Evolutionary conservation across 35 echinoderm and acorn worm genomes (phyloP), one percentile per base, ranked within the genome.

Genomic region (Heliocidaris erythrogramma): DNA sequence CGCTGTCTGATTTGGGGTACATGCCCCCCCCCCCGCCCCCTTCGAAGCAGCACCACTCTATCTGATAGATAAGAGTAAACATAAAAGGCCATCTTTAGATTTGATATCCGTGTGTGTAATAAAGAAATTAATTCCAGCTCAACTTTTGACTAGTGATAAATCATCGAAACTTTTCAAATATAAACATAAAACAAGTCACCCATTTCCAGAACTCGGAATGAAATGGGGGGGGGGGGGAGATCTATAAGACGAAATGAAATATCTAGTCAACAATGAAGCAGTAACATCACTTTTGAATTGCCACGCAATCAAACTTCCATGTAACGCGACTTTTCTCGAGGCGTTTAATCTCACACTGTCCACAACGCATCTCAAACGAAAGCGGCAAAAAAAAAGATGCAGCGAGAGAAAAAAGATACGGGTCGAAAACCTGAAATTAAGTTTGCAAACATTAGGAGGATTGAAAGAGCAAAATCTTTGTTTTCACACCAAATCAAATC

Each of bases 381-480:
- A 21, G 65, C 65, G 65, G 17, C 18, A n/a, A 24, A 71, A n/a
- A 21, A 78, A 21, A 69, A 78, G 35, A 78, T n/a, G 65, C 65
- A 78, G 65, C 65, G 65, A 78, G 27, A 78, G 21, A 78, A 2
- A 56, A 11, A 56, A 18, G 8, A 78, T 27, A 78, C 65, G 65
- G 65, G 65, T 78, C 65, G 65, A 78, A n/a, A 78, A 78, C 65
- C 21, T 24, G 8, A 78, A 78, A 78, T 78, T 78, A 78, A 78
- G 65, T 78, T 78, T 78, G 65, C 65, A 78, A 78, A 78, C 65
- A 78, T 78, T 78, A 78, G 65, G 65, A 42, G 27, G 65, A 78
- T 78, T 78, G 65, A n/a, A 78, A 27, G 17, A 78, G n/a, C 21
- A 78, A 78, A 69, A 78, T 78, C 18, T 78, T 8, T 78, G 65